These are phyloP conservation scores for Tyto alba DNA, from an alignment of 2,113 vertebrate genomes.

Conservation along the genomic window DNA sequence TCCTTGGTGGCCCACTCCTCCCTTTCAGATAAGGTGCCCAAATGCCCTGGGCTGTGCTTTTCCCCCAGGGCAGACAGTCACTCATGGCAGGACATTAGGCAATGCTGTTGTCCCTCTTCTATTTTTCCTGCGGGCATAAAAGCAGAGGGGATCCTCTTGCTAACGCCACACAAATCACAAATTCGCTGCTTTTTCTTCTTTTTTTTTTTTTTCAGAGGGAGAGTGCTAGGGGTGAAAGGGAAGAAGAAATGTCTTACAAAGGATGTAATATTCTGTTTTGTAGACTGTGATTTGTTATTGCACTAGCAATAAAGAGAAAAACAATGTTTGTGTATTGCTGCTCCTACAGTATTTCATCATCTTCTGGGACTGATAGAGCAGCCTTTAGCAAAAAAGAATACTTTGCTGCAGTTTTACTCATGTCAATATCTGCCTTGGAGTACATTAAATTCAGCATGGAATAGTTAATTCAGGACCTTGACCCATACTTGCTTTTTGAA, in stretches of 20 bases:
- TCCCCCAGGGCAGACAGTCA: neutral
- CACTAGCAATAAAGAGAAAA: constrained; percentile 28
- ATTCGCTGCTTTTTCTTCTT: neutral
- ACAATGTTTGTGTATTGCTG: constrained; percentile 26
- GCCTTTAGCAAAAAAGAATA: constrained; percentile 10
- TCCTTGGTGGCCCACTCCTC: neutral
- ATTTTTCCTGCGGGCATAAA: neutral
- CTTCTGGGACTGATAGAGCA: constrained; percentile 18
- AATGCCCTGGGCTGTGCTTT: neutral
- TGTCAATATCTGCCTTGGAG: constrained; percentile 42
- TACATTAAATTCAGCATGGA: constrained; percentile 28
- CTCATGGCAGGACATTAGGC: neutral
- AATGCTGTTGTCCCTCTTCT: neutral
- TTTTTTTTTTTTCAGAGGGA: neutral
- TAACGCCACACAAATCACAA: neutral
- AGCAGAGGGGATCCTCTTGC: neutral
- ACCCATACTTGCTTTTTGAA: constrained; percentile 52
- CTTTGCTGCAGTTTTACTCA: constrained; percentile 12
- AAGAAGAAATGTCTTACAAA: neutral
- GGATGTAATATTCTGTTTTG: neutral
- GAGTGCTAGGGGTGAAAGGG: neutral
- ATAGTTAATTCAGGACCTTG: constrained; percentile 57
- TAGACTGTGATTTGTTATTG: neutral
- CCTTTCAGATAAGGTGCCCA: neutral
- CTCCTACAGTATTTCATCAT: constrained; percentile 8